These are phyloP conservation scores for Aythya fuligula DNA, from an alignment of 2,797 vertebrate genomes.

Conservation along the genomic window DNA sequence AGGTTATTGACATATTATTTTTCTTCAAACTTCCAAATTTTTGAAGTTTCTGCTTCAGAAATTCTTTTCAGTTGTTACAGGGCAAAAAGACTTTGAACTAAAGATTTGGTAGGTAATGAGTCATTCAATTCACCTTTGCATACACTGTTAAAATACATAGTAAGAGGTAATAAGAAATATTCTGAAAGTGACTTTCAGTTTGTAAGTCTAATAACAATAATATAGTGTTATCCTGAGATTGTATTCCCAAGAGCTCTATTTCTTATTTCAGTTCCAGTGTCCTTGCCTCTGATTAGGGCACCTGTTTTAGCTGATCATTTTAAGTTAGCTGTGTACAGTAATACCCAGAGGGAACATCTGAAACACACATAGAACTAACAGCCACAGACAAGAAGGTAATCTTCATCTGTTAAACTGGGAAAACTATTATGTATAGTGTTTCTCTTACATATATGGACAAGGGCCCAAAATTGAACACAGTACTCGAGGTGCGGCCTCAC, in stretches of 20 bases:
- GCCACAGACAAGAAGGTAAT: conserved; percentile 4
- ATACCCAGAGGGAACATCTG: neutral
- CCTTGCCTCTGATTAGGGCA: conserved; percentile 62
- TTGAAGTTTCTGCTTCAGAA: neutral
- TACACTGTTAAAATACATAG: conserved; percentile 2
- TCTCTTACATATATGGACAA: neutral
- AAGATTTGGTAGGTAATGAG: conserved; percentile 20
- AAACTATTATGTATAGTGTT: neutral
- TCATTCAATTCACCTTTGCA: conserved; percentile 32
- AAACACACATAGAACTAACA: conserved; percentile 5
- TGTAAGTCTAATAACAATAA: conserved; percentile 59
- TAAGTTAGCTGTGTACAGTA: conserved; percentile 17
- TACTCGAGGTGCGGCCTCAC: no score
- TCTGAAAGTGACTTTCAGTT: conserved; percentile 66
- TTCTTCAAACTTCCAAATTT: neutral
- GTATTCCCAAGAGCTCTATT: conserved; percentile 54
- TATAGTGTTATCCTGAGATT: conserved; percentile 47
- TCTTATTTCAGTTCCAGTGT: conserved; percentile 52
- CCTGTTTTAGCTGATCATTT: conserved; percentile 22
- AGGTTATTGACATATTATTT: neutral
- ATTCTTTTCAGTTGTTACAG: neutral
- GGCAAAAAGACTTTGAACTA: conserved; percentile 27
- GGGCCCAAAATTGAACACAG: no score
- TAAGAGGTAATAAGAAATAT: conserved; percentile 31
- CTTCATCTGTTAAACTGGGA: neutral